phyloP scores from a whole-genome alignment of 2,113 vertebrate genomes.

The Miniopterus natalensis region DNA sequence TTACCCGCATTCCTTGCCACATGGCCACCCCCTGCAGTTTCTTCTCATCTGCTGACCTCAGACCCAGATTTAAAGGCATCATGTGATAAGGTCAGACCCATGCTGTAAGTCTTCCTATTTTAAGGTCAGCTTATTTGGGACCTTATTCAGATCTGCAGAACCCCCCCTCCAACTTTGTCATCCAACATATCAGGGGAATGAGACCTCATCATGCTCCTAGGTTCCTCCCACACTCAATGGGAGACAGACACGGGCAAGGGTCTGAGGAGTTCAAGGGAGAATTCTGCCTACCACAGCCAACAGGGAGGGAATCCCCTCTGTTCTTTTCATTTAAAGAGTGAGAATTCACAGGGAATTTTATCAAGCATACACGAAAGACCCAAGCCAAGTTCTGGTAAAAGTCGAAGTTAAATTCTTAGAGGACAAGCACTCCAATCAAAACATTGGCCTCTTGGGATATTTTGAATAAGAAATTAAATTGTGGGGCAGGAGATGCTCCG shows the following conservation, averaged over 20 bases:
- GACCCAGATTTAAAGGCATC: background rate
- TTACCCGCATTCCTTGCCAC: background rate
- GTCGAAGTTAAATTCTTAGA: background rate
- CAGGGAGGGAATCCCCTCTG: background rate
- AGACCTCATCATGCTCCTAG: too few relatives aligned
- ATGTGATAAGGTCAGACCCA: background rate
- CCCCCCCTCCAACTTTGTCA: background rate
- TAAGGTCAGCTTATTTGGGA: background rate
- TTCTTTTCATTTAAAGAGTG: background rate
- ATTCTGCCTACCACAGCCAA: background rate
- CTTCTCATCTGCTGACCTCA: background rate
- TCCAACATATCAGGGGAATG: background rate
- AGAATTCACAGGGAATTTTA: background rate
- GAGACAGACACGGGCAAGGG: background rate
- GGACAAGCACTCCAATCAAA: background rate
- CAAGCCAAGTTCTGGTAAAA: background rate
- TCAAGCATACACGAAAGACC: background rate
- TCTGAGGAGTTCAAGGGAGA: background rate
- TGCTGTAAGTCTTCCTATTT: background rate
- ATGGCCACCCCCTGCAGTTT: background rate
- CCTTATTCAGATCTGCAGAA: background rate
- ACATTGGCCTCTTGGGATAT: background rate
- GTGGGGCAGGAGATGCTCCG: background rate
- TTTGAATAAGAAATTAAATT: background rate
- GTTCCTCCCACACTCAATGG: background rate